Conservation (phyloP, 1,140 invertebrate species). For the Drosophila equinoxialis region DNA sequence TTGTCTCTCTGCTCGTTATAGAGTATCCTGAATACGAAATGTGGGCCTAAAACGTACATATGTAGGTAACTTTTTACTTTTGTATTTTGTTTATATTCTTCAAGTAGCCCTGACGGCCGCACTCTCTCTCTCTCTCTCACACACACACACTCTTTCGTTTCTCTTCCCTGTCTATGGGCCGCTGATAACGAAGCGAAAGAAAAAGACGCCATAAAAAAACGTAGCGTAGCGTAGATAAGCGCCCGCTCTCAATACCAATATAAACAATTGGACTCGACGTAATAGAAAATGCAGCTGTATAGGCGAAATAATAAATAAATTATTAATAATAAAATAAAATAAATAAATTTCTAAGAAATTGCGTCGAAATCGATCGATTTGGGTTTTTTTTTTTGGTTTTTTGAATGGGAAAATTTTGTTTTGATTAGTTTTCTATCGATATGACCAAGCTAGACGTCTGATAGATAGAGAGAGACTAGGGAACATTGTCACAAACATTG, state of each 20-base stretch:
- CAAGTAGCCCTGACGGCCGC: slow-evolving; percentile 6
- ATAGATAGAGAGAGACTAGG: neutral
- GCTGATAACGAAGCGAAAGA: slow-evolving; percentile 53
- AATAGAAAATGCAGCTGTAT: slow-evolving; percentile 20
- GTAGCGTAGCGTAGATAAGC: slow-evolving; percentile 65
- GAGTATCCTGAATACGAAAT: too few species aligned
- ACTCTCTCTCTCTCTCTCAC: neutral
- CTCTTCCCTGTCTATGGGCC: slow-evolving; percentile 15
- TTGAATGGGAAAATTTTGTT: neutral
- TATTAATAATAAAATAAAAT: slow-evolving; percentile 9
- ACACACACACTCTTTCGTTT: neutral
- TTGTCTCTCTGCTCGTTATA: too few species aligned
- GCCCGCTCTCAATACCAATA: slow-evolving; percentile 19
- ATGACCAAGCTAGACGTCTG: neutral
- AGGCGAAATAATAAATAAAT: slow-evolving; percentile 27
- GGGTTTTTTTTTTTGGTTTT: too few species aligned
- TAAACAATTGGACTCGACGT: slow-evolving; percentile 14
- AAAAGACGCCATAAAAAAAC: slow-evolving; percentile 58
- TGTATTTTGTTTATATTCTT: slow-evolving; percentile 18
- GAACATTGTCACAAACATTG: neutral
- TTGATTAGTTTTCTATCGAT: slow-evolving; percentile 3
- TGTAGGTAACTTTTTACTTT: neutral
- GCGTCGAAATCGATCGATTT: too few species aligned
- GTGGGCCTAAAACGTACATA: neutral
- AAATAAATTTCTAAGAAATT: slow-evolving; percentile 18